Conservation (phyloP, 1,140 invertebrate species). For the Lepidostoma basale region DNA sequence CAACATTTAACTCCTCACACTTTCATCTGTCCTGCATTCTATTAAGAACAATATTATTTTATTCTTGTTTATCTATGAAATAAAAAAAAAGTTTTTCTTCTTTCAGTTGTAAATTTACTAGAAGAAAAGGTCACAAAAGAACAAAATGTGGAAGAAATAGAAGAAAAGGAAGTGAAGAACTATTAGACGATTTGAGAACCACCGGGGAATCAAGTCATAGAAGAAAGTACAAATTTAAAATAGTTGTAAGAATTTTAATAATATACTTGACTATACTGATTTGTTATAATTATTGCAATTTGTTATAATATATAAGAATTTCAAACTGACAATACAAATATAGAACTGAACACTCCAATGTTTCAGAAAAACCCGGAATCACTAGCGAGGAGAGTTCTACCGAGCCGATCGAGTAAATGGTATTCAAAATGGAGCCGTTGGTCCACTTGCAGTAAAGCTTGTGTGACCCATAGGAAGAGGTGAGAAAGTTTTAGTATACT, state of each 20-base stretch:
- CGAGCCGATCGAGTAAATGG: conserved; percentile 43
- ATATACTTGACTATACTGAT: too few relatives aligned
- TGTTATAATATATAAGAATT: too few relatives aligned
- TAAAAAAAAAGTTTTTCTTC: not conserved
- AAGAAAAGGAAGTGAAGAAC: conserved; percentile 10
- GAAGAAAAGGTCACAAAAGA: conserved; percentile 32
- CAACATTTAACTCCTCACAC: too few relatives aligned
- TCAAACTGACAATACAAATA: too few relatives aligned
- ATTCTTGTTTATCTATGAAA: too few relatives aligned
- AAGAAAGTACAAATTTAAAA: conserved; percentile 43
- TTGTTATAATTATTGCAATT: too few relatives aligned
- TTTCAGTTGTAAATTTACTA: conserved; percentile 40
- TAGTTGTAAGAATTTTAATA: conserved; percentile 31
- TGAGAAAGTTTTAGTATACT: too few relatives aligned
- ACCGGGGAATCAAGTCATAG: conserved; percentile 5
- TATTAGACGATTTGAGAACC: not conserved
- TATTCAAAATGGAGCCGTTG: conserved; percentile 44
- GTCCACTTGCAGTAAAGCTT: conserved; percentile 35
- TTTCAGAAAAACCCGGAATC: conserved; percentile 6
- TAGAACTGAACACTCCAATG: too few relatives aligned
- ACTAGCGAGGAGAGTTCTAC: conserved; percentile 34
- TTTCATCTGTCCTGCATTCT: too few relatives aligned
- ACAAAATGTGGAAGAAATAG: conserved; percentile 38
- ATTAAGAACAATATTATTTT: too few relatives aligned
- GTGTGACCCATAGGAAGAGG: conserved; percentile 42